Percentiles rank a stretch among this genome's conserved stretches.
Evolutionary conservation across 2,113 vertebrate genomes (phyloP).

Genomic region (Hassar affinis): DNA sequence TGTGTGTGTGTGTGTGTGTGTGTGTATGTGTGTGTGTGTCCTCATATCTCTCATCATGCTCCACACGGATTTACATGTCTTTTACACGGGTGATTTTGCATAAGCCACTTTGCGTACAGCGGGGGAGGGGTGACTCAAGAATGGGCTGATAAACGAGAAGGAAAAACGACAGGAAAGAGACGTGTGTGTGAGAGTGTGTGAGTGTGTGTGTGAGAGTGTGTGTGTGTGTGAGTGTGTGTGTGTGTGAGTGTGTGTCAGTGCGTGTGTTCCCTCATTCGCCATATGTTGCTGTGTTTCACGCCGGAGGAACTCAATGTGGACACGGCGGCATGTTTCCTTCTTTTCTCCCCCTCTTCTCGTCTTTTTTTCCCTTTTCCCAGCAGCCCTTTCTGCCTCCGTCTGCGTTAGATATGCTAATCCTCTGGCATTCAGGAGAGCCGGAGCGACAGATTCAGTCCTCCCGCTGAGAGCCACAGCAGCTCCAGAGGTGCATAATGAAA

Average conservation of each 20-base stretch:
- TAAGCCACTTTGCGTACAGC: conserved; percentile 50
- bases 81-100: conserved; percentile 44
- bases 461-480: conserved; percentile 62
- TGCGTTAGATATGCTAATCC: conserved; percentile 75
- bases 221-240: conserved; percentile 47
- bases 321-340: conserved; percentile 55
- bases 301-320: conserved; percentile 60
- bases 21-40: conserved; percentile 13
- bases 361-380: conserved; percentile 44
- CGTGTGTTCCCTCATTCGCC: conserved; percentile 55
- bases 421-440: conserved; percentile 70
- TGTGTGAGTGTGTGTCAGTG: no score
- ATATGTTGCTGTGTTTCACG: conserved; percentile 62
- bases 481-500: conserved; percentile 78
- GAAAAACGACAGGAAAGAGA: background rate
- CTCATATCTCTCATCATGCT: conserved; percentile 28
- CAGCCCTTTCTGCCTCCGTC: conserved; percentile 50
- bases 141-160: conserved; percentile 4
- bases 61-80: conserved; percentile 42
- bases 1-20: background rate
- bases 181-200: conserved; percentile 15
- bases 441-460: conserved; percentile 63
- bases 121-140: background rate
- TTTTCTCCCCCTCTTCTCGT: background rate
- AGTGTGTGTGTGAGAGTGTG: conserved; percentile 19